These are phyloP conservation scores for Smutsia temminckii DNA, from an alignment of 2,797 vertebrate species.

Conservation along the genomic window DNA sequence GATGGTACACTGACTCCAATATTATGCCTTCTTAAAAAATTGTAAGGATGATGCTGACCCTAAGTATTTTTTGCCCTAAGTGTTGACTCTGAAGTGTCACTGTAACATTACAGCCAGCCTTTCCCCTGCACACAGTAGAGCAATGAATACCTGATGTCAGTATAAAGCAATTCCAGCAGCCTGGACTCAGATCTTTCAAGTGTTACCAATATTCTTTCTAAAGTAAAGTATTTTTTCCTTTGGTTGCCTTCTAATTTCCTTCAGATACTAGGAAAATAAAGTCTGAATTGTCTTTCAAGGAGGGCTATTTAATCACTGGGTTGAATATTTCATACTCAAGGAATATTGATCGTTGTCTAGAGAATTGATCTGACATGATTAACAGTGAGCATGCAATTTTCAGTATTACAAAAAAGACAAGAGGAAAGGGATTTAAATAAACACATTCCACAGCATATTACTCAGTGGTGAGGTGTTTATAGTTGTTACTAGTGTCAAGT, in stretches of 20 bases:
- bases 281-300: neutral
- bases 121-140: neutral
- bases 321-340: neutral
- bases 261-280: neutral
- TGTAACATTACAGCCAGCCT: neutral
- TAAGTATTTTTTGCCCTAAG: neutral
- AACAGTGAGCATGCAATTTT: neutral
- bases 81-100: neutral
- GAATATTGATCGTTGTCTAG: neutral
- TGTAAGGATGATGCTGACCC: neutral
- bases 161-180: neutral
- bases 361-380: neutral
- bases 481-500: neutral
- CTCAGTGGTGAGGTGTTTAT: neutral
- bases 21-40: neutral
- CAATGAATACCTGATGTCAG: neutral
- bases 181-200: neutral
- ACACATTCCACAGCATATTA: neutral
- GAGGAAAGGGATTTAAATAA: neutral
- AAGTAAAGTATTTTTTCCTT: neutral
- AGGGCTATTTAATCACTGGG: neutral
- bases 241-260: constrained; percentile 9
- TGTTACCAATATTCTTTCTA: neutral
- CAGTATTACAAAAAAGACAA: neutral
- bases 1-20: neutral